A percentile compares a stretch with the other conserved stretches of the same genome.
Conservation (phyloP, 2,113 vertebrate species). For the Xenus cinereus region DNA sequence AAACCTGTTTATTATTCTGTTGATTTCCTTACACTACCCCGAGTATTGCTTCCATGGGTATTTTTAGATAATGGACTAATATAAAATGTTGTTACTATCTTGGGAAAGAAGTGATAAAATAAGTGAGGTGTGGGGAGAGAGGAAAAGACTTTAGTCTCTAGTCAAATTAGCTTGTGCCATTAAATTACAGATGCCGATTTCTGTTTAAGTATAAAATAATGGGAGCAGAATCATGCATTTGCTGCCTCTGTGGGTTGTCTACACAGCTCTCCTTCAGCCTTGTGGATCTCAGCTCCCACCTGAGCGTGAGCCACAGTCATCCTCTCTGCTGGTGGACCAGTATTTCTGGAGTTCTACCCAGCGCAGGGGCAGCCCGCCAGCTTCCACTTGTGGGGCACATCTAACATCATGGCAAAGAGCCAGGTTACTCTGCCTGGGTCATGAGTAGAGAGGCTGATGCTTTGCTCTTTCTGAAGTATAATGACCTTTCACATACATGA, state of each 20-base stretch:
- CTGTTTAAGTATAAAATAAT: neutral
- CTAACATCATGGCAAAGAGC: neutral
- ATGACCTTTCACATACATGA: neutral
- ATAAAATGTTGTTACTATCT: neutral
- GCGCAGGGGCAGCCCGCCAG: neutral
- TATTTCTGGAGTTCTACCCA: neutral
- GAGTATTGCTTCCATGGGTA: neutral
- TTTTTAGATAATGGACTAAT: conserved; percentile 17
- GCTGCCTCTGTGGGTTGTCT: neutral
- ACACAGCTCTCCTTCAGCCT: neutral
- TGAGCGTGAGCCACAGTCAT: neutral
- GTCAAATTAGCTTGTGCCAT: neutral
- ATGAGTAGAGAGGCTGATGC: neutral
- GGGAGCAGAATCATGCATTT: neutral
- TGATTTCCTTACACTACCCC: neutral
- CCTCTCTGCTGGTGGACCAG: neutral
- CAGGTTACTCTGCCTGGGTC: neutral
- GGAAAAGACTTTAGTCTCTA: neutral
- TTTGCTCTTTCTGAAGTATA: neutral
- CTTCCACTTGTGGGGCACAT: neutral
- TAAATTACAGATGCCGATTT: neutral
- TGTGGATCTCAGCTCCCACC: neutral
- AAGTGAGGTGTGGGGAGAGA: neutral
- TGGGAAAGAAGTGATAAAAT: neutral
- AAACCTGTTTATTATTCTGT: conserved; percentile 11